phyloP scores from a whole-genome alignment of 2,797 vertebrate genomes.

The Tiaroga cobitis region DNA sequence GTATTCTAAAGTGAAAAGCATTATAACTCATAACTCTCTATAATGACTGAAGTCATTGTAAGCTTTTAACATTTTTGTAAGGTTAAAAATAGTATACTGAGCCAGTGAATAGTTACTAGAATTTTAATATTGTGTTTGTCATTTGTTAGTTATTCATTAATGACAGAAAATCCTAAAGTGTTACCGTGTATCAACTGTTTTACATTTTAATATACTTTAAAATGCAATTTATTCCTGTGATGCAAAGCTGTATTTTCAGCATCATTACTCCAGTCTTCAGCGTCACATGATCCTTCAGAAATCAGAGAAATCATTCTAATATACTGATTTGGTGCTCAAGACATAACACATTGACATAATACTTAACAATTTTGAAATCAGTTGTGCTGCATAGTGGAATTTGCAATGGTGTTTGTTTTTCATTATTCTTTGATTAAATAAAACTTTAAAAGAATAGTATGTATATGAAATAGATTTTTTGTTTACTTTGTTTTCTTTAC shows the following conservation, averaged over 20 bases:
- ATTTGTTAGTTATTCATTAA: background rate
- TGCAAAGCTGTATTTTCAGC: background rate
- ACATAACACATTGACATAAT: background rate
- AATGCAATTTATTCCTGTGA: background rate
- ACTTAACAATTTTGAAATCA: background rate
- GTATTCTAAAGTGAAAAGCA: too few relatives aligned
- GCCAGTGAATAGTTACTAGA: background rate
- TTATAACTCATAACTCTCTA: too few relatives aligned
- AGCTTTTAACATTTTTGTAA: background rate
- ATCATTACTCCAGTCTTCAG: background rate
- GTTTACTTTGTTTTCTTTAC: background rate
- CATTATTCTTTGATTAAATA: background rate
- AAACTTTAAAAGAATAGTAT: background rate
- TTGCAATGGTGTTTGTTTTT: background rate
- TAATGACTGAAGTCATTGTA: too few relatives aligned
- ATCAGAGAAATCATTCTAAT: background rate
- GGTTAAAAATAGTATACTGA: background rate
- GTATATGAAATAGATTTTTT: background rate
- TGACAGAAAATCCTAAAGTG: background rate
- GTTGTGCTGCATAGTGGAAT: background rate
- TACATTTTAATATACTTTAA: background rate
- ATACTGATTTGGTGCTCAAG: background rate
- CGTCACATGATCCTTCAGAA: background rate
- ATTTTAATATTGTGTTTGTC: background rate
- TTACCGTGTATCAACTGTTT: background rate